phyloP scores from a whole-genome alignment of 2,113 vertebrate genomes.

The Abramis brama region DNA sequence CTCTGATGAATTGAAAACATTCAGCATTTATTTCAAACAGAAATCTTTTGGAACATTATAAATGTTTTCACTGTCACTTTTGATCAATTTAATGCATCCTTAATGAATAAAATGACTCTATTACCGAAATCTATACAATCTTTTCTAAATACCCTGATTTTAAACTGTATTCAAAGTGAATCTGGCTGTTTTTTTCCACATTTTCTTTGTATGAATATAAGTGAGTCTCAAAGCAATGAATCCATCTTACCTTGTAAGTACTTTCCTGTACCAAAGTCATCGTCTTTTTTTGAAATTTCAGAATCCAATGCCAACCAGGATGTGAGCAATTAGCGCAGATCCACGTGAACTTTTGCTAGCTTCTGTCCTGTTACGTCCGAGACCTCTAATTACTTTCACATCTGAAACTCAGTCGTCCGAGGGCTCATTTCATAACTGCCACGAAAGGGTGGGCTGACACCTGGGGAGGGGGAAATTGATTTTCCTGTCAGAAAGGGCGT shows the following conservation, averaged over 20 bases:
- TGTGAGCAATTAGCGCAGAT: slow-evolving; percentile 58
- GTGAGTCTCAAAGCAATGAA: not conserved
- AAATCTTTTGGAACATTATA: not conserved
- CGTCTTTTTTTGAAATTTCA: not conserved
- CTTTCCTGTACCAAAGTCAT: slow-evolving; percentile 5
- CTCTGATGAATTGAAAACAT: not conserved
- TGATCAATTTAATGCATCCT: not conserved
- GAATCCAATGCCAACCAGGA: slow-evolving; percentile 33
- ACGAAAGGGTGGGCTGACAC: slow-evolving; percentile 51
- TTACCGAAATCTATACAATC: not conserved
- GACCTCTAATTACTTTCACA: slow-evolving; percentile 69
- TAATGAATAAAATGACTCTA: not conserved
- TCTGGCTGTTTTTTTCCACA: not conserved
- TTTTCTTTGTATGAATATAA: not conserved
- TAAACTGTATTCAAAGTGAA: not conserved
- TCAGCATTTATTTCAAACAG: not conserved
- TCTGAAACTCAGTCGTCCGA: slow-evolving; percentile 58
- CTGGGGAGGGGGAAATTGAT: slow-evolving; percentile 72
- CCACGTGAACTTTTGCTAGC: slow-evolving; percentile 37
- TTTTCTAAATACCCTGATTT: not conserved
- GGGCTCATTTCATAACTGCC: slow-evolving; percentile 62
- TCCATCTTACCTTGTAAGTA: slow-evolving; percentile 30
- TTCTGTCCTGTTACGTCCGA: slow-evolving; percentile 64
- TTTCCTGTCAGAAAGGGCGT: slow-evolving; percentile 78
- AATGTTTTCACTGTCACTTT: not conserved